These are phyloP conservation scores for Stegastes partitus DNA, from an alignment of 2,113 vertebrate species.

Conservation along the genomic window DNA sequence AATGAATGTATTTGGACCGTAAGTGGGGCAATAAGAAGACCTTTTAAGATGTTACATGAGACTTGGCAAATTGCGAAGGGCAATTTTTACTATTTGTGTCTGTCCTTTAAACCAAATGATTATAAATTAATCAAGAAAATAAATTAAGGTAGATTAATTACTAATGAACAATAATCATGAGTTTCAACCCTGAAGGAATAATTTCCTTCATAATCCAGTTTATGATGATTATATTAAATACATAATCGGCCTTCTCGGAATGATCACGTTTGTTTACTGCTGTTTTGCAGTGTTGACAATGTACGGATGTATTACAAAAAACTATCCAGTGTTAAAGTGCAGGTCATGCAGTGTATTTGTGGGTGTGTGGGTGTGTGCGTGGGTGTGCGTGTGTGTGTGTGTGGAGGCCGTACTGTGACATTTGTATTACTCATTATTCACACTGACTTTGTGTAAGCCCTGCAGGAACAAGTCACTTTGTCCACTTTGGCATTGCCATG, in stretches of 20 bases:
- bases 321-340: neutral
- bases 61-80: neutral
- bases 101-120: neutral
- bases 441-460: constrained; percentile 43
- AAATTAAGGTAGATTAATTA: neutral
- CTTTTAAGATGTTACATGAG: neutral
- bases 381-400: neutral
- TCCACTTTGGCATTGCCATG: constrained; percentile 41
- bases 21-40: neutral
- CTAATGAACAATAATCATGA: constrained; percentile 1
- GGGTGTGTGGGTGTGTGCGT: neutral
- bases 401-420: constrained; percentile 28
- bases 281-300: neutral
- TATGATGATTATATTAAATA: neutral
- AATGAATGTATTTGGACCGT: neutral
- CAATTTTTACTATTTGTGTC: neutral
- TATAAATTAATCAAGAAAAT: constrained; percentile 13
- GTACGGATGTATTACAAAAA: too few species aligned
- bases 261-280: neutral
- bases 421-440: constrained; percentile 62
- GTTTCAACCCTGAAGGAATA: neutral
- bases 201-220: neutral
- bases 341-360: constrained; percentile 5
- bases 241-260: neutral
- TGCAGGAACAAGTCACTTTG: constrained; percentile 32